Evolutionary conservation across 2,113 vertebrate genomes (phyloP).

Genomic region (Pseudorectes ferrugineus): DNA sequence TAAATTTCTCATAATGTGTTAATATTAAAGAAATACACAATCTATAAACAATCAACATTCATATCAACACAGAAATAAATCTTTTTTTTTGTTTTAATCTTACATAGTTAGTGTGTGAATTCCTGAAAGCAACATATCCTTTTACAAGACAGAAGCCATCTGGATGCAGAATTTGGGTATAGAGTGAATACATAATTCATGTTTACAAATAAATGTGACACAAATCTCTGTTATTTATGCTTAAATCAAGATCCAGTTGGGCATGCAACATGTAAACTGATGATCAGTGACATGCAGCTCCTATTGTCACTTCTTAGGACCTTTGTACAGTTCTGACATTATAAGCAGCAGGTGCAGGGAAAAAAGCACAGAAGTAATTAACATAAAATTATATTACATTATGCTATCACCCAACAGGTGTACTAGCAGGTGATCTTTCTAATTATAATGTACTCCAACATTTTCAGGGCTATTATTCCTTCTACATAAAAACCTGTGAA

Average conservation of each 20-base stretch:
- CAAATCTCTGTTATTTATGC: neutral
- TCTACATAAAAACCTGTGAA: slow-evolving; percentile 28
- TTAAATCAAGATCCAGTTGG: slow-evolving; percentile 24
- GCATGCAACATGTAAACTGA: slow-evolving; percentile 1
- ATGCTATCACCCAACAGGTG: slow-evolving; percentile 70
- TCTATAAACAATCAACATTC: neutral
- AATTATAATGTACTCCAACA: slow-evolving; percentile 42
- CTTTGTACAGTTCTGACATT: slow-evolving; percentile 47
- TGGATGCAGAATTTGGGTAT: neutral
- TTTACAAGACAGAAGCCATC: neutral
- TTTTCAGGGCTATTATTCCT: slow-evolving; percentile 43
- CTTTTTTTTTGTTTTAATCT: neutral
- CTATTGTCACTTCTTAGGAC: slow-evolving; percentile 37
- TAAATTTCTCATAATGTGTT: neutral
- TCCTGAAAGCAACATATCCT: neutral
- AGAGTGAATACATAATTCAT: neutral
- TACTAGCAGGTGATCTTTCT: slow-evolving; percentile 68
- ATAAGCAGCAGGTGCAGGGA: slow-evolving; percentile 57
- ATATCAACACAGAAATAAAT: neutral
- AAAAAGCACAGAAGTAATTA: slow-evolving; percentile 50
- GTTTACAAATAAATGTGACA: slow-evolving; percentile 19
- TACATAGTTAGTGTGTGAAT: neutral
- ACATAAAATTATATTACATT: slow-evolving; percentile 66
- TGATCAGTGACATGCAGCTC: slow-evolving; percentile 23
- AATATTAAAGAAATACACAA: neutral